Conservation (phyloP, 2,797 vertebrate species). For the Otolemur crassicaudatus region DNA sequence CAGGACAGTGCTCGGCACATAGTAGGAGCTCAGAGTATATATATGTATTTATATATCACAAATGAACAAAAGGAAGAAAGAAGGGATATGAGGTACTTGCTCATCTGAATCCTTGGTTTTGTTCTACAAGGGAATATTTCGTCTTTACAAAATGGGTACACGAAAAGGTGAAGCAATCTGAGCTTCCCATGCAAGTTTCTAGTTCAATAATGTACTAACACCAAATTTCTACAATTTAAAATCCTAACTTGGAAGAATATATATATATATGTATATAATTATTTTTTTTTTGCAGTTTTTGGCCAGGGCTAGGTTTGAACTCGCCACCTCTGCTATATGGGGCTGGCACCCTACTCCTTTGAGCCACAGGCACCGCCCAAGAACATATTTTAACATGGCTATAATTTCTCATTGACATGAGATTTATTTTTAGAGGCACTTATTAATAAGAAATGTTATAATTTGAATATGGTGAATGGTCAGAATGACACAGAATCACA, state of each 20-base stretch:
- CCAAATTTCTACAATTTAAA: conserved; percentile 5
- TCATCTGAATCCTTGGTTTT: conserved; percentile 39
- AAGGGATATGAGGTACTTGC: conserved; percentile 48
- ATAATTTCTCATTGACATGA: conserved; percentile 43
- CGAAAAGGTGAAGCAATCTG: conserved; percentile 27
- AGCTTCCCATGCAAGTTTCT: conserved; percentile 14
- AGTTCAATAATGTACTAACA: not conserved
- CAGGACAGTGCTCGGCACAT: not conserved
- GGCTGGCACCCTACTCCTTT: too few relatives aligned
- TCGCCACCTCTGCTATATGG: too few relatives aligned
- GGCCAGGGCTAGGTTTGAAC: too few relatives aligned
- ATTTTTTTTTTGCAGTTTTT: too few relatives aligned
- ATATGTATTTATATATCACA: not conserved
- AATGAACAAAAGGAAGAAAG: not conserved
- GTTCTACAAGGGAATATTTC: conserved; percentile 24
- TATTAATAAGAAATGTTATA: not conserved
- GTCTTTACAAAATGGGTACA: conserved; percentile 32
- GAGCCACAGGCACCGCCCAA: too few relatives aligned
- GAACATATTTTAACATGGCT: not conserved
- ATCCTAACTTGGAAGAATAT: conserved; percentile 18
- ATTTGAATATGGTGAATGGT: not conserved
- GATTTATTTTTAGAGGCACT: not conserved
- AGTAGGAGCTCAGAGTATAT: not conserved
- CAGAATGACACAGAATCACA: conserved; percentile 24
- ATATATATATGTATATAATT: not conserved